Evolutionary conservation across 64 coral and sea anemone species (phyloP), one percentile per base, ranked within the genome.

Genomic region (Stichodactyla helianthus): DNA sequence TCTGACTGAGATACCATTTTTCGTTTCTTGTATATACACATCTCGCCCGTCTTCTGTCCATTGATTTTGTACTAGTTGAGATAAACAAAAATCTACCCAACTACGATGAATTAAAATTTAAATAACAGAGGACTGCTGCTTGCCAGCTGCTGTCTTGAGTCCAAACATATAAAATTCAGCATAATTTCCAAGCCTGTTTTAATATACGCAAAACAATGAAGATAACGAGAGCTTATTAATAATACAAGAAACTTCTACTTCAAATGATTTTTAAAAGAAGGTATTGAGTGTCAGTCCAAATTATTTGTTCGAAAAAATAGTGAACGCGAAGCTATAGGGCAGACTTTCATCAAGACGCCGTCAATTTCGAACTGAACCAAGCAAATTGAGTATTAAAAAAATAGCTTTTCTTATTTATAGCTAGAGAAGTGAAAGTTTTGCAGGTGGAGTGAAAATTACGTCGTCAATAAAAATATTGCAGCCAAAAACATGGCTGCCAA

Each of bases 121-220:
- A 81, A 81, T 81, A 81, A 81, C 68, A 31, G 22, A 27, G 68
- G 10, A 52, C 17, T 54, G 78, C 8, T 81, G 78, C 53, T 19
- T 4, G 26, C n/a, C 78, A 81, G 78, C 78, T 51, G 52, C 35
- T 52, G 50, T 81, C 78, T 20, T 52, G 52, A 52, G 78, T 54
- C 18, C 35, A 7, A 5, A 44, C 35, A 81, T 81, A 81, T 54
- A 81, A 81, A 81, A 81, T 81, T 81, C 78, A 81, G 78, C 31
- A 81, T 81, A 81, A 81, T 81, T 52, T 54, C 22, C 20, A 51
- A 81, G 78, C 13, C 78, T 81, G 78, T 81, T 81, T 81, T 81
- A 81, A 81, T 81, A 81, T 81, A 81, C 78, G 53, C 53, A 81
- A 81, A 19, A 81, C 5, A 81, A 81, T 74, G 23, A 53, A 81